Evolutionary conservation across 2,888 invertebrate genomes (phyloP), one percentile per base, ranked within the genome.

Genomic region (Tolmerus cingulatus): DNA sequence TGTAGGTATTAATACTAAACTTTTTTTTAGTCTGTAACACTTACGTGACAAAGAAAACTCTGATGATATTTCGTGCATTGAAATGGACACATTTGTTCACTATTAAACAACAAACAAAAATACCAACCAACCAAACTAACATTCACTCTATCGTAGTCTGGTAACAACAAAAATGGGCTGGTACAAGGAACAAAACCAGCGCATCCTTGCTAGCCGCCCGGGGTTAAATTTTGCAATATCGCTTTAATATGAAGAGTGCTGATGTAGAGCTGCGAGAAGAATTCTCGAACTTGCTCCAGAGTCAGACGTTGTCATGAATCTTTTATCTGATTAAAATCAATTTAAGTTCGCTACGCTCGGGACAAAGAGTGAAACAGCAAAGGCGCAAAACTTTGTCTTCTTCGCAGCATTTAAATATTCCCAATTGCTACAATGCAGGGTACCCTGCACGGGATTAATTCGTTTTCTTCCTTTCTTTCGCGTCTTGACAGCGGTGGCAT

Each of bases 301-400:
- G 43, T n/a, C 19, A 51, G 30, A 51, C 81, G 55, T 46, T 43
- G 23, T 81, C 51, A 81, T 81, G 81, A 81, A 81, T 81, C 51
- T 81, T 51, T 81, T 34, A 81, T 81, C 81, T 81, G 81, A 81
- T 81, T 46, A 51, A 51, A 81, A 81, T 81, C 81, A 81, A 81
- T 81, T 81, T 81, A 43, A 55, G 51, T 81, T 51, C 16, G 37
- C 43, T 27, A 12, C n/a, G 27, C 9, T 81, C 30, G 30, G 30
- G 30, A 81, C 27, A 46, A 43, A 78, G 23, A 27, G 12, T 43
- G 34, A 55, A 43, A 27, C 55, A 51, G n/a, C 8, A 2, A 43
- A 14, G 66, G 66, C 66, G 5, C 23, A 66, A 46, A 66, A 66
- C 66, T 66, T 66, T 19, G 66, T 66, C 66, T 66, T 66, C 27